A percentile compares a stretch with the other conserved stretches of the same genome.
Evolutionary conservation across 1,140 invertebrate genomes (phyloP).

Genomic region (Araneus ventricosus): DNA sequence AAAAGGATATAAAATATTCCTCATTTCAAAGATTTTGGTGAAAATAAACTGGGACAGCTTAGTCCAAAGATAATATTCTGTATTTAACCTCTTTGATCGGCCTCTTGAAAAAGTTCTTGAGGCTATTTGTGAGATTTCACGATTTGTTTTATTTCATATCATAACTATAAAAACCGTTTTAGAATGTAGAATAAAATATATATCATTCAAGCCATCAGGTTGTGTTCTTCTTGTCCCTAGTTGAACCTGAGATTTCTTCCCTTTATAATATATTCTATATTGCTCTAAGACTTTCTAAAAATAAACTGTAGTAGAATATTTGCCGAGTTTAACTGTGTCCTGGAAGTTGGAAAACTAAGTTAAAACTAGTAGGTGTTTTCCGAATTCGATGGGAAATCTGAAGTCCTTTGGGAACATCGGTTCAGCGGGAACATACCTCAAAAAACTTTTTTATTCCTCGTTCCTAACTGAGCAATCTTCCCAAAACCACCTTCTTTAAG

Average conservation of each 20-base stretch:
- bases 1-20: too few species aligned
- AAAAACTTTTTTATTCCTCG: neutral
- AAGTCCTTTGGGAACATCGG: neutral
- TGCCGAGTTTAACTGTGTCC: conserved; percentile 1
- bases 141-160: too few species aligned
- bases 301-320: conserved; percentile 30
- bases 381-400: conserved; percentile 49
- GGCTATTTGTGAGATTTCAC: too few species aligned
- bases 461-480: neutral
- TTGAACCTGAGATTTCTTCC: neutral
- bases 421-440: conserved; percentile 16
- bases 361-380: conserved; percentile 56
- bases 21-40: too few species aligned
- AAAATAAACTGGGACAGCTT: too few species aligned
- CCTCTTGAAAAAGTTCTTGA: too few species aligned
- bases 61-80: too few species aligned
- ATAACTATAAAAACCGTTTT: neutral
- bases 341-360: conserved; percentile 22
- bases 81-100: too few species aligned
- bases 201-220: neutral
- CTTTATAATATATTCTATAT: conserved; percentile 37
- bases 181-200: neutral
- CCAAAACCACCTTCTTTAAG: conserved; percentile 61
- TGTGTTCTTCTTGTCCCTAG: neutral
- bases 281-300: conserved; percentile 11